These are phyloP conservation scores for Setipinna tenuifilis DNA, from an alignment of 2,797 vertebrate genomes.

Conservation along the genomic window DNA sequence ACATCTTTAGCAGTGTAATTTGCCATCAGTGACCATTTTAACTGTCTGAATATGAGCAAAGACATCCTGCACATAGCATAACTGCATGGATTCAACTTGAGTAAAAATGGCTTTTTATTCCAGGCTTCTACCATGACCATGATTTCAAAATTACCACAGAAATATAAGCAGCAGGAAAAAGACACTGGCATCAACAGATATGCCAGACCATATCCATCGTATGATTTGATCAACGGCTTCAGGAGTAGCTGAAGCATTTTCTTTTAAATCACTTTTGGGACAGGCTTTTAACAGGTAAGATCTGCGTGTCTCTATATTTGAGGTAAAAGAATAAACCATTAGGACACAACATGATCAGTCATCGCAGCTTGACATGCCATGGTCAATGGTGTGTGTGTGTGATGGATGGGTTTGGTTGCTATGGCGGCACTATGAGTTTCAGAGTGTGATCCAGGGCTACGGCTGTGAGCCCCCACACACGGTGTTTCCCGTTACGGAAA, in stretches of 20 bases:
- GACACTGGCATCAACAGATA: not conserved
- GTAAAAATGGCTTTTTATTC: not conserved
- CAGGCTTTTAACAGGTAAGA: not conserved
- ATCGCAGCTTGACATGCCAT: not conserved
- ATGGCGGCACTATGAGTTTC: slow-evolving; percentile 68
- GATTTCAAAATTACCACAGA: not conserved
- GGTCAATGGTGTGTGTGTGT: too few species aligned
- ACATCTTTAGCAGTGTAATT: not conserved
- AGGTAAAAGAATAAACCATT: not conserved
- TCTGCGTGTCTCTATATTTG: not conserved
- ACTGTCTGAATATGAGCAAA: not conserved
- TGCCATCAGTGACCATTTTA: not conserved
- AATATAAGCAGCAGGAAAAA: not conserved
- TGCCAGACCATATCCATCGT: not conserved
- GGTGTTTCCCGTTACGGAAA: slow-evolving; percentile 83
- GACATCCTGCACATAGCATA: not conserved
- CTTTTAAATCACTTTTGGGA: not conserved
- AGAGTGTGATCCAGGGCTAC: slow-evolving; percentile 80
- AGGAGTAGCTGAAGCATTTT: not conserved
- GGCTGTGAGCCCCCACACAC: slow-evolving; percentile 90
- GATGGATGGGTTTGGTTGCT: slow-evolving; percentile 29
- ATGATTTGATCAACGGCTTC: not conserved
- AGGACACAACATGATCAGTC: not conserved
- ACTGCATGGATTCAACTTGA: not conserved
- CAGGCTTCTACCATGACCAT: not conserved